A percentile compares a stretch with the other conserved stretches of the same genome.
phyloP scores from a whole-genome alignment of 2,113 vertebrate genomes.

The Equus przewalskii region DNA sequence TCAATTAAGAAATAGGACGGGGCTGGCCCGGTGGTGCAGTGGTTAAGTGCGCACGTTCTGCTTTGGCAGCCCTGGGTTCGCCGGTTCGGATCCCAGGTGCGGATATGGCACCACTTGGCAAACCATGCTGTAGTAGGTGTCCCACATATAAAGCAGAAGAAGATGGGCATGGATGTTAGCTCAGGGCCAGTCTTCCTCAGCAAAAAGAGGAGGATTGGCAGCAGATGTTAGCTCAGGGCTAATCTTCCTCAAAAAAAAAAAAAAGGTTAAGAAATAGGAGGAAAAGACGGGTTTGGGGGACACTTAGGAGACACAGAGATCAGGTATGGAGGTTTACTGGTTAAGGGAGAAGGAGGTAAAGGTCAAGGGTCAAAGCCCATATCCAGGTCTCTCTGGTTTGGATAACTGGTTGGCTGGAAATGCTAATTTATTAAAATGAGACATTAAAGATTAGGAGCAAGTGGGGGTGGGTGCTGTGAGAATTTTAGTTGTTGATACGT shows the following conservation, averaged over 20 bases:
- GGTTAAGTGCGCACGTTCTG: too few relatives aligned
- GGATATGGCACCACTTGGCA: too few relatives aligned
- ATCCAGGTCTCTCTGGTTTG: neutral
- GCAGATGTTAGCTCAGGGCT: too few relatives aligned
- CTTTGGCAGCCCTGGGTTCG: too few relatives aligned
- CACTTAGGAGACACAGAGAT: neutral
- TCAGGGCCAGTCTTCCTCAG: too few relatives aligned
- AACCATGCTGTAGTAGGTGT: too few relatives aligned
- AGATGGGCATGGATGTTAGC: too few relatives aligned
- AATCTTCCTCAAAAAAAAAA: too few relatives aligned
- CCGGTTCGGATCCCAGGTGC: too few relatives aligned
- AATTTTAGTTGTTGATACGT: neutral
- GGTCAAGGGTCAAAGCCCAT: neutral
- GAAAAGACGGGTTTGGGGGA: neutral
- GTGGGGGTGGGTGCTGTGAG: fast-evolving
- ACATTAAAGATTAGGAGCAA: neutral
- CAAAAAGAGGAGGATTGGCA: too few relatives aligned
- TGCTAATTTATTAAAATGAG: neutral
- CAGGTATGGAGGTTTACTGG: neutral
- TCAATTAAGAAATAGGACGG: neutral
- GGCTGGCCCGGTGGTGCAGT: too few relatives aligned
- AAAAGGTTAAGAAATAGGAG: neutral
- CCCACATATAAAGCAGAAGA: too few relatives aligned
- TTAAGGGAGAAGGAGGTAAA: neutral
- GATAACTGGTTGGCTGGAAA: neutral